Base-by-base conservation (phyloP, 2,888 invertebrate genomes). In the Carterocephalus palaemon region DNA sequence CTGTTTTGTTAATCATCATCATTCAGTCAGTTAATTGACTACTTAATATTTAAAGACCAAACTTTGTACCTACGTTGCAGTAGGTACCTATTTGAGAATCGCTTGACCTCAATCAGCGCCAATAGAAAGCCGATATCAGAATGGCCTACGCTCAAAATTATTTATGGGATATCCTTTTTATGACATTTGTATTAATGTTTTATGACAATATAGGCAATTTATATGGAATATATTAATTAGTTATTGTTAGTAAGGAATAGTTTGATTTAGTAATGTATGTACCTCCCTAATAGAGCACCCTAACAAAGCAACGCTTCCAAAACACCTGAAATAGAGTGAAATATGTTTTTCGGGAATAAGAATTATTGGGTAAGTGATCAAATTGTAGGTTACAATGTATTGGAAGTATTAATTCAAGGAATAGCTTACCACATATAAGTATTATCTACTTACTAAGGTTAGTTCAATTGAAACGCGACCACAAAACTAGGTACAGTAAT, bases 401-500 rank as follows among this genome's bases (percentile, higher is more conserved):
- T 13, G 28, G 42, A 42, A 46, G 36, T 46, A 51, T 28, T 22
- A 50, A 48, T 56, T 56, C 54, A 54, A 57, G 49, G 56, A 57
- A 58, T 34, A 42, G 20, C 20, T 28, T 34, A 28, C 22, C 34
- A 34, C 28, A 15, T 20, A 19, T 8, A 4, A 42, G 33, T 34
- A 33, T 26, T 34, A 47, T 46, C 43, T 26, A 4, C 36, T n/a
- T n/a, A n/a, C n/a, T n/a, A n/a, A n/a, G 46, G 55, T 53, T 49
- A 47, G 52, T 53, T 52, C 53, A 55, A 54, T 47, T 20, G 47
- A 55, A 52, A 37, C 48, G 45, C 34, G 52, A 61, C 59, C 58
- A 50, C 59, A 61, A 52, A 53, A 53, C 56, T 45, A 37, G 57
- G 56, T 53, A 51, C 41, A 54, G 46, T 43, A 51, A 47, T 41